Percentiles rank a stretch among this genome's conserved stretches.
These are phyloP conservation scores for Ferdinandea cuprea DNA, from an alignment of 2,888 invertebrate genomes.

Conservation along the genomic window DNA sequence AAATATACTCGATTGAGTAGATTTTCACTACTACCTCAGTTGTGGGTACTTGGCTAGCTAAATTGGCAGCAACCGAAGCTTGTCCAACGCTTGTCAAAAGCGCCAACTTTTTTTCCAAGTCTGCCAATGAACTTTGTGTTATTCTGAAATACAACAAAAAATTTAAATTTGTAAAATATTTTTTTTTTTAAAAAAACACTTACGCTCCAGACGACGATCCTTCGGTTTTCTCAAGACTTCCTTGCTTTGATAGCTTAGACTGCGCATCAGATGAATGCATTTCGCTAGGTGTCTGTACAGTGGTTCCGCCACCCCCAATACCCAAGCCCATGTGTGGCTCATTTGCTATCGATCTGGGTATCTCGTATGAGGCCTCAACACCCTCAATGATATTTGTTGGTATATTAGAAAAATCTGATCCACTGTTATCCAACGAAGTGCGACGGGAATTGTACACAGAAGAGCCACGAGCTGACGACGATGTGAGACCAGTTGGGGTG, in stretches of 20 bases:
- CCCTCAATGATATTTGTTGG: conserved; percentile 78
- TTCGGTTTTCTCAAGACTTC: conserved; percentile 79
- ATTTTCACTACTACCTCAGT: conserved; percentile 44
- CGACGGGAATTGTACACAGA: conserved; percentile 82
- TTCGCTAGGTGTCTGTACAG: conserved; percentile 75
- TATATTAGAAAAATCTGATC: conserved; percentile 79
- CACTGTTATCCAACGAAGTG: conserved; percentile 81
- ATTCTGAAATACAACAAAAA: conserved; percentile 73
- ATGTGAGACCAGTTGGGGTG: conserved; percentile 78
- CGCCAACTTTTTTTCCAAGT: conserved; percentile 85
- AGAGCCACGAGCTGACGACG: conserved; percentile 79
- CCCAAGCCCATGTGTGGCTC: conserved; percentile 12
- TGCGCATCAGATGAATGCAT: conserved; percentile 56
- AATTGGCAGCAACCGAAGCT: conserved; percentile 6
- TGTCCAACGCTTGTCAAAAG: conserved; percentile 83
- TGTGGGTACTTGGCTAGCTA: not conserved
- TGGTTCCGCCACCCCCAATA: conserved; percentile 75
- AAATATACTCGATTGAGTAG: no score
- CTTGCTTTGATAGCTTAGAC: conserved; percentile 79
- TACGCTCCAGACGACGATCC: conserved; percentile 62
- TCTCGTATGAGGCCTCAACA: conserved; percentile 73
- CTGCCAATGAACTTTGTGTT: conserved; percentile 83
- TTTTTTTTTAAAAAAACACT: conserved; percentile 21
- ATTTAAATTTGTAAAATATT: not conserved
- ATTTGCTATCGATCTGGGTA: conserved; percentile 29